A percentile compares a stretch with the other conserved stretches of the same genome.
Evolutionary conservation across 2,113 vertebrate genomes (phyloP).

Genomic region (Datnioides undecimradiatus): DNA sequence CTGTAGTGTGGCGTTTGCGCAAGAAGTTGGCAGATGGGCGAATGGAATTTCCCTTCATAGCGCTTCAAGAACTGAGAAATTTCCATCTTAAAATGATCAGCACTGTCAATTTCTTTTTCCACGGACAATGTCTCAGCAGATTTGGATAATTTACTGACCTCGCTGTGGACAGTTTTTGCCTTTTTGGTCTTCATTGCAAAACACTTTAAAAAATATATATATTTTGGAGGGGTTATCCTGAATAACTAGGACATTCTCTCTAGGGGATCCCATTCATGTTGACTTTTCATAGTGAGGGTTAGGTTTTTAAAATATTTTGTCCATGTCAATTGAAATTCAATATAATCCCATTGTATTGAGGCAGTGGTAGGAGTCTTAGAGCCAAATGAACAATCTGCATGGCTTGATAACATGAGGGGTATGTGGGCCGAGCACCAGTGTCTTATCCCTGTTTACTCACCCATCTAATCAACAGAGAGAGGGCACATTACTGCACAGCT

Average conservation of each 20-base stretch:
- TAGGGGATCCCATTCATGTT: neutral
- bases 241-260: neutral
- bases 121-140: neutral
- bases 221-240: neutral
- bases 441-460: conserved; percentile 61
- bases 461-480: conserved; percentile 42
- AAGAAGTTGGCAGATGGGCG: no score
- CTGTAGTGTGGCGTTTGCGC: no score
- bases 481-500: conserved; percentile 57
- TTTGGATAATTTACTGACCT: neutral
- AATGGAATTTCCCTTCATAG: no score
- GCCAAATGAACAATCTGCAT: neutral
- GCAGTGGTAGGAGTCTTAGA: neutral
- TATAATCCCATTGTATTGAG: neutral
- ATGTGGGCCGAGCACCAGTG: conserved; percentile 7
- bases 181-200: neutral
- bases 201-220: no score
- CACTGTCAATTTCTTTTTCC: neutral
- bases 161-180: neutral
- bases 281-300: neutral
- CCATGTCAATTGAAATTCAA: neutral
- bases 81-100: neutral
- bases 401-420: neutral
- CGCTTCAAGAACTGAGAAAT: neutral
- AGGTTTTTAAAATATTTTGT: neutral